Base-by-base conservation (phyloP, 1,140 invertebrate genomes). In the Octopus bimaculoides region DNA sequence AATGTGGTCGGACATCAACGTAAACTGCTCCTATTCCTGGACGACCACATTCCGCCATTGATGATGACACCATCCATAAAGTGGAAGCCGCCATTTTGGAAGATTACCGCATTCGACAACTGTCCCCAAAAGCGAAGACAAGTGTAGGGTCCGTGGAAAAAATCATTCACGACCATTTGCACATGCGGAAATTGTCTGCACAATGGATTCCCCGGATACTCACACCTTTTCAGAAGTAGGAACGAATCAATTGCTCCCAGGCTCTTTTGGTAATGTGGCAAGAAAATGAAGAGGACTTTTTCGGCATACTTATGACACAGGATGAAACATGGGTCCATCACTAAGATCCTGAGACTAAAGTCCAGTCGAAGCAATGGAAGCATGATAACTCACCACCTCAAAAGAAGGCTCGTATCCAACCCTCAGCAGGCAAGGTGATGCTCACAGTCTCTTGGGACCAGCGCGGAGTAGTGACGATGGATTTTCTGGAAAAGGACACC, bases 21-120 rank as follows among this genome's bases (percentile, higher is more conserved):
- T 1, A 66, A 66, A 66, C 61, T 12, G 61, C 61, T 66, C 61
- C 61, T n/a, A 66, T 66, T 66, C 3, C 61, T n/a, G 61, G 3
- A n/a, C 61, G 61, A 66, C 61, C 61, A 66, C 61, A 66, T 12
- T 66, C 61, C 61, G 61, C 12, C 1, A 2, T 66, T 66, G 12
- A 1, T 3, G 61, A 66, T 2, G 61, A 66, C 61, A 66, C 61
- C 61, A 66, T 66, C 61, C 3, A 1, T 12, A 2, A 66, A 66
- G 61, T 66, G 61, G 61, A 66, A n/a, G 61, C 61, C 61, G n/a
- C 61, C 61, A 66, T 66, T 66, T 66, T 66, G 61, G 61, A 66
- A 3, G 61, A 66, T 66, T n/a, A n/a, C 61, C 1, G 61, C 61
- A 66, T 66, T 66, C 3, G 61, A 12, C 61, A 66, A 66, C 61